Evolutionary conservation across 2,888 invertebrate species (phyloP).

Genomic region (Mythimna loreyi): DNA sequence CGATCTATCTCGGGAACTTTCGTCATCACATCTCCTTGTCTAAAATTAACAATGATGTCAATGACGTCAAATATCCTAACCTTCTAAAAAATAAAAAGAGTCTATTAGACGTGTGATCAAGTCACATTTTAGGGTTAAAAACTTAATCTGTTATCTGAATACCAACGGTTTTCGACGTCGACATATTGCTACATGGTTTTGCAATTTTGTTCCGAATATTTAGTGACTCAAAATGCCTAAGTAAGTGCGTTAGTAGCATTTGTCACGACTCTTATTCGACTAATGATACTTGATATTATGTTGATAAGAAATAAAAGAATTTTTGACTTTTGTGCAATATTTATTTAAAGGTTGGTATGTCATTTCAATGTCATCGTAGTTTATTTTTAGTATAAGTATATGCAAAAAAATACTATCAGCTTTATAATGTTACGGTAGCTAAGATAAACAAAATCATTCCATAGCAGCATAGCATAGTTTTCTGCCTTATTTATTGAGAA

Average conservation of each 20-base stretch:
- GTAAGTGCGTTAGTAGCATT: conserved; percentile 37
- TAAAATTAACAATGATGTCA: conserved; percentile 48
- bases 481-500: too few species aligned
- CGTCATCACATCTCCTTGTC: conserved; percentile 27
- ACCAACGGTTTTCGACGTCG: conserved; percentile 68
- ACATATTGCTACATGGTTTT: conserved; percentile 79
- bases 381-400: too few species aligned
- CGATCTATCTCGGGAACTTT: neutral
- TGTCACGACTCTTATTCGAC: conserved; percentile 41
- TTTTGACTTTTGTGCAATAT: conserved; percentile 1
- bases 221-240: conserved; percentile 57
- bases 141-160: conserved; percentile 65
- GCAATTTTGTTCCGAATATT: conserved; percentile 73
- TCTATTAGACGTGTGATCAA: conserved; percentile 51
- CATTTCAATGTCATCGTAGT: neutral
- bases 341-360: neutral
- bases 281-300: conserved; percentile 34
- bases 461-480: too few species aligned
- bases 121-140: conserved; percentile 63
- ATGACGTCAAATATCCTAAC: conserved; percentile 49
- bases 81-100: conserved; percentile 38
- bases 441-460: too few species aligned
- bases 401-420: neutral
- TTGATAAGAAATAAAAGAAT: neutral
- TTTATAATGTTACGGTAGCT: neutral